Evolutionary conservation across 1,140 invertebrate genomes (phyloP).

Genomic region (Zaprionus tsacasi): DNA sequence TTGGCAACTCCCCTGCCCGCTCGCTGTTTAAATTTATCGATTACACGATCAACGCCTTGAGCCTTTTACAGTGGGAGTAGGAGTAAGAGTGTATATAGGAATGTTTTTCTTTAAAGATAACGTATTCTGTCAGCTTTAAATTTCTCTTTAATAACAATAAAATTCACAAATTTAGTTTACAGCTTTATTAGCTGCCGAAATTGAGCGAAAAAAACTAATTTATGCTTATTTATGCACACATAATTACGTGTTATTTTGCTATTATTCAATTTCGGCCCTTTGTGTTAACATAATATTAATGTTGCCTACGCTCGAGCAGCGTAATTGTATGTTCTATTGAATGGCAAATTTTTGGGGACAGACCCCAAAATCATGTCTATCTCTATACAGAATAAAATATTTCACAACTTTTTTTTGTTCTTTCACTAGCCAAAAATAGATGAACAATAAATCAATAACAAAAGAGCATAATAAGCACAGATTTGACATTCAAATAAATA

Average conservation of each 20-base stretch:
- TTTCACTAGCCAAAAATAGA: background rate
- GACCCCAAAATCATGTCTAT: background rate
- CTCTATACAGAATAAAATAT: background rate
- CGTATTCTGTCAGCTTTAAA: background rate
- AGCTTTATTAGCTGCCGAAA: background rate
- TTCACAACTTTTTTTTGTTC: background rate
- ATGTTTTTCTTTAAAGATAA: background rate
- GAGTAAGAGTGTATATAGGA: too few species aligned
- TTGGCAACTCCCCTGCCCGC: background rate
- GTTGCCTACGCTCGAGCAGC: background rate
- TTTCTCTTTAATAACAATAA: background rate
- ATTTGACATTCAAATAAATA: background rate
- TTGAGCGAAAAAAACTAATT: background rate
- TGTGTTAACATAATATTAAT: background rate
- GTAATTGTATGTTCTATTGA: background rate
- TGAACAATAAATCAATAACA: background rate
- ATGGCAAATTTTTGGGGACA: background rate
- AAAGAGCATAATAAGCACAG: background rate
- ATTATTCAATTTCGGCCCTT: background rate
- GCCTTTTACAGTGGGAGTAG: too few species aligned
- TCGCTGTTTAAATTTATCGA: background rate
- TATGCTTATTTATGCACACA: background rate
- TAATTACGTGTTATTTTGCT: background rate
- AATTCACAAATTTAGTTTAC: too few species aligned
- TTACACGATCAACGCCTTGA: background rate